Evolutionary conservation across 2,797 vertebrate species (phyloP).

Genomic region (Pseudotriccus pelzelni): DNA sequence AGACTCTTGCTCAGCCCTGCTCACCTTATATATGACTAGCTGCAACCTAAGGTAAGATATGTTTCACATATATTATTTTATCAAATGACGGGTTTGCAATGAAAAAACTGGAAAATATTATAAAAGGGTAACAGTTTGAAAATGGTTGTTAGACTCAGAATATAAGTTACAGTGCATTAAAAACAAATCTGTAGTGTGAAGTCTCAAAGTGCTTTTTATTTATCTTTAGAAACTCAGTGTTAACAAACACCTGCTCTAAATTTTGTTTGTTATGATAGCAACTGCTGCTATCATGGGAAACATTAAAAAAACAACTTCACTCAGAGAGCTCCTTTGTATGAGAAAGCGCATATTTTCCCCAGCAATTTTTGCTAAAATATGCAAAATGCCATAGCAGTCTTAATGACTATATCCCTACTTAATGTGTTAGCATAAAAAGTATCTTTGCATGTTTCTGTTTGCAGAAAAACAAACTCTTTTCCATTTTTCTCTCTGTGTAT

Average conservation of each 20-base stretch:
- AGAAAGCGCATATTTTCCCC: neutral
- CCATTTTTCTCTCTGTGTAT: neutral
- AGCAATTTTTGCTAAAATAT: conserved; percentile 1
- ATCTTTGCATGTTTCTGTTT: neutral
- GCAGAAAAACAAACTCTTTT: neutral
- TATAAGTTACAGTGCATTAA: neutral
- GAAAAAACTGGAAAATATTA: neutral
- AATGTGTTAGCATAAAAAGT: neutral
- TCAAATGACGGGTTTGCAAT: neutral
- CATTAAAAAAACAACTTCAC: neutral
- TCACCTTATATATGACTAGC: neutral
- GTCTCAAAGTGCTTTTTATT: conserved; percentile 5
- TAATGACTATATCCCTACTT: neutral
- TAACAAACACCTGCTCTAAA: conserved; percentile 20
- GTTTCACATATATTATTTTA: neutral
- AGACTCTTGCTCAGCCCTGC: neutral
- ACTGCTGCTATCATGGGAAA: neutral
- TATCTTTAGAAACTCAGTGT: neutral
- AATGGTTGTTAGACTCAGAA: neutral
- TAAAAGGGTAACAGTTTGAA: neutral
- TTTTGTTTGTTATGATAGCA: conserved; percentile 2
- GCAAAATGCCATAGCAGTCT: neutral
- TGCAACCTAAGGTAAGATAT: neutral
- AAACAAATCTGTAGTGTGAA: neutral
- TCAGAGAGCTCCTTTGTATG: neutral